A percentile compares a stretch with the other conserved stretches of the same genome.
These are phyloP conservation scores for Hyposoter dolosus DNA, from an alignment of 2,888 invertebrate species.

Conservation along the genomic window DNA sequence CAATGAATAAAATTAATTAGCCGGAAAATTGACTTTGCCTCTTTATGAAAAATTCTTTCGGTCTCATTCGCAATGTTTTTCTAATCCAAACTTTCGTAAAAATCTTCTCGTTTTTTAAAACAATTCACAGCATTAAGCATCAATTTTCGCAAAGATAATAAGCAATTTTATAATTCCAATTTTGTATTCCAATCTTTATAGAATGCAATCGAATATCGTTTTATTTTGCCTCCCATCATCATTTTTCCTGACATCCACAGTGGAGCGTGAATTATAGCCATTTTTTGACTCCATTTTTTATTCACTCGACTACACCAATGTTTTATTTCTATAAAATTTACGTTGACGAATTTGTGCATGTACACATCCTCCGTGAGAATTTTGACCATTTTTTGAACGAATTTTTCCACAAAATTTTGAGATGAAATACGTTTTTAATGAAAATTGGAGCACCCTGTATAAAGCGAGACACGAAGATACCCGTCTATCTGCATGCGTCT, in stretches of 20 bases:
- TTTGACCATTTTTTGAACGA: background rate
- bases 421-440: background rate
- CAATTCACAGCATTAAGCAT: background rate
- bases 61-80: background rate
- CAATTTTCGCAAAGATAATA: background rate
- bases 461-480: constrained; percentile 43
- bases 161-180: background rate
- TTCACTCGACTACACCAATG: no score
- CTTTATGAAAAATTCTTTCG: background rate
- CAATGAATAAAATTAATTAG: background rate
- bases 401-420: background rate
- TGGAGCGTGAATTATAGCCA: background rate
- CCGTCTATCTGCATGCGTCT: constrained; percentile 64
- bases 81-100: background rate
- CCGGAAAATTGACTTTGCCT: background rate
- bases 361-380: no score
- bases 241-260: background rate
- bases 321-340: no score
- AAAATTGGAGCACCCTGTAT: constrained; percentile 23
- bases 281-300: background rate
- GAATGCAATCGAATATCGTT: background rate
- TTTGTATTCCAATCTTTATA: background rate
- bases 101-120: background rate
- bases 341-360: no score
- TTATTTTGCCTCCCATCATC: background rate